A percentile compares a stretch with the other conserved stretches of the same genome.
Conservation (phyloP, 1,140 invertebrate genomes). For the Drosophila erecta region DNA sequence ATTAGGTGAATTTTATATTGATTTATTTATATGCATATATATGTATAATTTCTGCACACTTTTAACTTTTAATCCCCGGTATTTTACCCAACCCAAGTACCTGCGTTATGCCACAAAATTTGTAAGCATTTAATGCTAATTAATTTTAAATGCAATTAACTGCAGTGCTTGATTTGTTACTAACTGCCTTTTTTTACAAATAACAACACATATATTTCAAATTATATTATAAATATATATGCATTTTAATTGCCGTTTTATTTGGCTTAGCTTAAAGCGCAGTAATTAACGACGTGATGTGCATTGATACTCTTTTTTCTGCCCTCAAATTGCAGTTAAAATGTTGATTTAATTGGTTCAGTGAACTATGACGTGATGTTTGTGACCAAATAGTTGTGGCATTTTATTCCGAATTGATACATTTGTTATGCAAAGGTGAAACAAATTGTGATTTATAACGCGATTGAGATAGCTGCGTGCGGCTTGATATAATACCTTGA, state of each 20-base stretch:
- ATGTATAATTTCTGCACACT: not conserved
- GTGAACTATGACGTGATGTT: conserved; percentile 18
- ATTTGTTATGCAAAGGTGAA: conserved; percentile 1
- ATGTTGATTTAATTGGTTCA: conserved; percentile 42
- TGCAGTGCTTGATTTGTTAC: conserved; percentile 73
- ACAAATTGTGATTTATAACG: not conserved
- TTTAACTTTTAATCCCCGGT: conserved; percentile 21
- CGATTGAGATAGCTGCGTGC: not conserved
- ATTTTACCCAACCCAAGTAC: not conserved
- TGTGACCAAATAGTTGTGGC: conserved; percentile 5
- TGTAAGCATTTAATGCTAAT: conserved; percentile 79
- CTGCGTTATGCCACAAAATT: conserved; percentile 60
- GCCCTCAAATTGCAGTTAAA: conserved; percentile 30
- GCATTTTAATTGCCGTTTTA: conserved; percentile 32
- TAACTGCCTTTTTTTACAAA: conserved; percentile 35
- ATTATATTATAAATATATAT: conserved; percentile 32
- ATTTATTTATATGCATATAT: conserved; percentile 10
- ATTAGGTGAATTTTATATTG: conserved; percentile 68
- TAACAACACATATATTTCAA: conserved; percentile 10
- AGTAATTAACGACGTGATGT: conserved; percentile 30
- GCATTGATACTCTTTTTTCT: conserved; percentile 6
- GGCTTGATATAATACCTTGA: too few relatives aligned
- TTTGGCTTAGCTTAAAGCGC: conserved; percentile 25
- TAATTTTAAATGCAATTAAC: conserved; percentile 81
- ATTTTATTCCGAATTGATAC: conserved; percentile 11